These are phyloP conservation scores for Prionchulus punctatus DNA, from an alignment of 2,888 invertebrate species.

Conservation along the genomic window DNA sequence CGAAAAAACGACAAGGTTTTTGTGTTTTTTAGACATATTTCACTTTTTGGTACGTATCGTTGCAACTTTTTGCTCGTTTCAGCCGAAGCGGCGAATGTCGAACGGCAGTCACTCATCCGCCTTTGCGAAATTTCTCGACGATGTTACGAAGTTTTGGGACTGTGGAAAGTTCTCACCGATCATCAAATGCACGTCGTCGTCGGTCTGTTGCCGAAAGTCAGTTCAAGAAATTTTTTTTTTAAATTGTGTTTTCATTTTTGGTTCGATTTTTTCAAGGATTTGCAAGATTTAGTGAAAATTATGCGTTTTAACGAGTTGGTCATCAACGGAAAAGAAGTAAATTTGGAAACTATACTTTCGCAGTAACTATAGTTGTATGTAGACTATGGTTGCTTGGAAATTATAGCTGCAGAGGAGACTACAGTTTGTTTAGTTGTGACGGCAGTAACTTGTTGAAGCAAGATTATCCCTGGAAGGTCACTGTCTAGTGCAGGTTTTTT, in stretches of 20 bases:
- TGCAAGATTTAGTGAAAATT: constrained; percentile 44
- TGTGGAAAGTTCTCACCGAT: constrained; percentile 81
- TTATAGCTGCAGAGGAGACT: too few relatives aligned
- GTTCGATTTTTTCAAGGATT: too few relatives aligned
- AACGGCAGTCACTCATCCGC: constrained; percentile 31
- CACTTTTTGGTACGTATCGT: constrained; percentile 6
- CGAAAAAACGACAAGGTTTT: constrained; percentile 28
- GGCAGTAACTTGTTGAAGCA: neutral
- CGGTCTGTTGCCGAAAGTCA: constrained; percentile 30
- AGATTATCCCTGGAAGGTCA: neutral
- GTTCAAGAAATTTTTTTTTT: too few relatives aligned
- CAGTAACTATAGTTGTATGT: too few relatives aligned
- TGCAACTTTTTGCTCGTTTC: constrained; percentile 18
- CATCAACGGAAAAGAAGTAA: constrained; percentile 58
- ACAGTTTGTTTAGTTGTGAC: neutral
- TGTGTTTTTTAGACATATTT: constrained; percentile 2
- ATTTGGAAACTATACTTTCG: constrained; percentile 23
- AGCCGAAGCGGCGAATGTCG: constrained; percentile 24
- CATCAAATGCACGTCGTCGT: constrained; percentile 67
- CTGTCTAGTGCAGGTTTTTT: neutral
- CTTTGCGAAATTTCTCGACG: constrained; percentile 42
- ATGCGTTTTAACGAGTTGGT: constrained; percentile 55
- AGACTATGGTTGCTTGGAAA: too few relatives aligned
- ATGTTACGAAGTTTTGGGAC: constrained; percentile 68
- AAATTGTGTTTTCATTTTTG: too few relatives aligned